Percentiles rank a stretch among this genome's conserved stretches.
Evolutionary conservation across 2,113 vertebrate genomes (phyloP).

Genomic region (Cepphus grylle): DNA sequence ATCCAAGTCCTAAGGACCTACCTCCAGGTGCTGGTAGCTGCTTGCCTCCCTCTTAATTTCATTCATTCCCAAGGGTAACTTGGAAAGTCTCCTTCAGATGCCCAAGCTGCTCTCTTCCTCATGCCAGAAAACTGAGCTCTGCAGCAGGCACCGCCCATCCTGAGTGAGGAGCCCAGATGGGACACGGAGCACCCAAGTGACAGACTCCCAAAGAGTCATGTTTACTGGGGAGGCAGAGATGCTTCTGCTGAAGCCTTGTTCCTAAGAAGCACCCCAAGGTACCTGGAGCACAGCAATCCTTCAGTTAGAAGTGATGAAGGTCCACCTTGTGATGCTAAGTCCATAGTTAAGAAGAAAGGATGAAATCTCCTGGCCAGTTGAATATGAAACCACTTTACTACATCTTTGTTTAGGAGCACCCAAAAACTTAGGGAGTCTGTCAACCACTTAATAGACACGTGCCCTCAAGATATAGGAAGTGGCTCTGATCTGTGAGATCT

Average conservation of each 20-base stretch:
- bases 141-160: neutral
- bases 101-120: neutral
- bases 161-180: neutral
- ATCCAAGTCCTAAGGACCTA: neutral
- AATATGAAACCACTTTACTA: neutral
- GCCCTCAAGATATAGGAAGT: neutral
- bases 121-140: neutral
- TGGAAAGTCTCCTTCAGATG: rapidly evolving
- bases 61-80: neutral
- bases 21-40: neutral
- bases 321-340: neutral
- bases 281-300: neutral
- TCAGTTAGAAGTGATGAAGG: neutral
- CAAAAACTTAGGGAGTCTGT: neutral
- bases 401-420: neutral
- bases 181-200: neutral
- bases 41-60: neutral
- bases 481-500: neutral
- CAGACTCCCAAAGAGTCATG: rapidly evolving
- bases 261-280: neutral
- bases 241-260: neutral
- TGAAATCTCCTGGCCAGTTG: neutral
- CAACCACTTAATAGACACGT: neutral
- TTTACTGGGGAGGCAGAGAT: neutral
- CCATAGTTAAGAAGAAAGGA: neutral